A percentile compares a stretch with the other conserved stretches of the same genome.
These are phyloP conservation scores for Rhagologus leucostigma DNA, from an alignment of 2,113 vertebrate genomes.

Conservation along the genomic window DNA sequence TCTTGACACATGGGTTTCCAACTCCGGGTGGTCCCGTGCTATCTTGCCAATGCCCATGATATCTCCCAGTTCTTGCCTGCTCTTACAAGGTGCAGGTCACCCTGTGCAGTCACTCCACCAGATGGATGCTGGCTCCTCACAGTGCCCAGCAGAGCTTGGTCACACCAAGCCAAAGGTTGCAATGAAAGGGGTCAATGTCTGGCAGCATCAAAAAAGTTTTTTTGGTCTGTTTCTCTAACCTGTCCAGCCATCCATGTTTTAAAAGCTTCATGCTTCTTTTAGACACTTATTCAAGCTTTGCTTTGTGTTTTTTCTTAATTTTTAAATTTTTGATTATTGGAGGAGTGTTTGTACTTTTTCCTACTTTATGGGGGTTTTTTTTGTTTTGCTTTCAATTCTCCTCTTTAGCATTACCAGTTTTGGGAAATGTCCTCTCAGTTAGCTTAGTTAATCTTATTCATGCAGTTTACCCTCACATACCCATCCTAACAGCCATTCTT, in stretches of 20 bases:
- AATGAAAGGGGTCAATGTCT: too few relatives aligned
- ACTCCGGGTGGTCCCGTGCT: not conserved
- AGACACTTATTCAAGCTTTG: not conserved
- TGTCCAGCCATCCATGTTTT: not conserved
- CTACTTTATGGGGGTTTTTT: not conserved
- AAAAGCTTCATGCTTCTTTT: not conserved
- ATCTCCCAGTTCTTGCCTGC: accelerated
- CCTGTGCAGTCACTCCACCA: not conserved
- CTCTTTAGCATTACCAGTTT: not conserved
- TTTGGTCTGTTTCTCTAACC: not conserved
- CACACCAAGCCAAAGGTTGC: not conserved
- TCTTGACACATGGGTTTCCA: accelerated
- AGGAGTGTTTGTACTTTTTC: not conserved
- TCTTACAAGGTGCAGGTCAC: not conserved
- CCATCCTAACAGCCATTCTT: accelerated
- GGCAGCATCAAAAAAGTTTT: not conserved
- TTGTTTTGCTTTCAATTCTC: not conserved
- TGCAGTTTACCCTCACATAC: accelerated
- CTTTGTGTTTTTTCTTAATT: not conserved
- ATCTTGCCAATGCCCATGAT: not conserved
- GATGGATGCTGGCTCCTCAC: not conserved
- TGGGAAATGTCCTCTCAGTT: not conserved
- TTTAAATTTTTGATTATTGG: not conserved
- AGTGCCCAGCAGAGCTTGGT: not conserved
- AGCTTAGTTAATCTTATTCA: not conserved